Evolutionary conservation across 2,113 vertebrate species (phyloP).

Genomic region (Lontra canadensis): DNA sequence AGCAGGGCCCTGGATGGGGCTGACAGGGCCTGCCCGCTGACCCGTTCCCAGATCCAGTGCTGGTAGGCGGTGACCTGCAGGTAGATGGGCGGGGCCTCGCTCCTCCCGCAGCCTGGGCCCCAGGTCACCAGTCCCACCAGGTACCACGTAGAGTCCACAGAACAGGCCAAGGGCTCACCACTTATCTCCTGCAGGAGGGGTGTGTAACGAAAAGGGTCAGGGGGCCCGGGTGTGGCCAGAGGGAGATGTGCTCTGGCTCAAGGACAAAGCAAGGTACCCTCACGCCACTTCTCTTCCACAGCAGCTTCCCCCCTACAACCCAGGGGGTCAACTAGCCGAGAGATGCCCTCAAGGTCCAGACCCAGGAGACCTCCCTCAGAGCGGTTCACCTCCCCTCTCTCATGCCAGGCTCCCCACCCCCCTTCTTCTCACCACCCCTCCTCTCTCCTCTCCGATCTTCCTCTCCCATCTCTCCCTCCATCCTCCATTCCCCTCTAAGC

Average conservation of each 20-base stretch:
- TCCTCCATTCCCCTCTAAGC: fast-evolving
- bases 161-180: constrained; percentile 61
- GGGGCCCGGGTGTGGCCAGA: background rate
- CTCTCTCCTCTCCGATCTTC: background rate
- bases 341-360: background rate
- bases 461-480: background rate
- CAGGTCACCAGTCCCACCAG: constrained; percentile 66
- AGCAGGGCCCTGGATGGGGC: background rate
- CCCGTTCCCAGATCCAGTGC: background rate
- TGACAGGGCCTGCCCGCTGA: background rate
- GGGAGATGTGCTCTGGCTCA: background rate
- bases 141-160: background rate
- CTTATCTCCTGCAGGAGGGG: constrained; percentile 29
- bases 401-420: background rate
- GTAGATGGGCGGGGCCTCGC: constrained; percentile 15
- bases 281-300: background rate
- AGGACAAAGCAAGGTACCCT: background rate
- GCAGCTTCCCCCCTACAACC: background rate
- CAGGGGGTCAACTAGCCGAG: background rate
- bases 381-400: background rate
- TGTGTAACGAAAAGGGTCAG: background rate
- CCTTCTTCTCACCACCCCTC: background rate
- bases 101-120: constrained; percentile 40
- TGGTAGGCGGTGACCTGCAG: background rate
- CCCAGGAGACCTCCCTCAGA: background rate